Evolutionary conservation across 2,888 invertebrate genomes (phyloP).

Genomic region (Theretra japonica): DNA sequence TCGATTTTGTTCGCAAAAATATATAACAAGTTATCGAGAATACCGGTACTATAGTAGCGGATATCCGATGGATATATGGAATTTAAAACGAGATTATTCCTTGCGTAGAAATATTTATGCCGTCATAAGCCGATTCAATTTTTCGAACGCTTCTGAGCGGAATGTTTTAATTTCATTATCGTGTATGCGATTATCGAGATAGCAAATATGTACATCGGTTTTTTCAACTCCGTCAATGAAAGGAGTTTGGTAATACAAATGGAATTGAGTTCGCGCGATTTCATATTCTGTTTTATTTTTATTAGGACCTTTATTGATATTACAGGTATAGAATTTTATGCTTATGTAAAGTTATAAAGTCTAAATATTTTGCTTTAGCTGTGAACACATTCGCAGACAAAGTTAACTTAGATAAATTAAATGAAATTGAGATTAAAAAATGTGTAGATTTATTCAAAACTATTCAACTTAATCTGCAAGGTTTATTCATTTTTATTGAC

Average conservation of each 20-base stretch:
- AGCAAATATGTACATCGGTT: neutral
- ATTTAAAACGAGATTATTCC: neutral
- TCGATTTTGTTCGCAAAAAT: too few relatives aligned
- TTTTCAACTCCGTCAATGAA: neutral
- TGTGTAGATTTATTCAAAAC: too few relatives aligned
- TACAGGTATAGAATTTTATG: too few relatives aligned
- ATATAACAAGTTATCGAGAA: neutral
- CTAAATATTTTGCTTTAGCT: too few relatives aligned
- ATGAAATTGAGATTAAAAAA: too few relatives aligned
- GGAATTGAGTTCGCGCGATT: neutral
- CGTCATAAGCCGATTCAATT: neutral
- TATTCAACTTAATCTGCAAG: too few relatives aligned
- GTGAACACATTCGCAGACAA: too few relatives aligned
- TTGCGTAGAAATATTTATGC: slow-evolving; percentile 1
- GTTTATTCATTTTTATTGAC: too few relatives aligned
- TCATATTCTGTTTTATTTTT: neutral
- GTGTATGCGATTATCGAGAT: neutral
- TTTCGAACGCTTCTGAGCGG: neutral
- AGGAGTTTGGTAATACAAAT: neutral
- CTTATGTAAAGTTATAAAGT: too few relatives aligned
- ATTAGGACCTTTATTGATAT: too few relatives aligned
- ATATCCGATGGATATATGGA: neutral
- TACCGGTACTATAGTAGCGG: neutral
- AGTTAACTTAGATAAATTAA: too few relatives aligned
- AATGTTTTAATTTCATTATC: slow-evolving; percentile 19